Evolutionary conservation across 2,797 vertebrate genomes (phyloP), one percentile per base, ranked within the genome.

Genomic region (Pseudochirops cupreus): DNA sequence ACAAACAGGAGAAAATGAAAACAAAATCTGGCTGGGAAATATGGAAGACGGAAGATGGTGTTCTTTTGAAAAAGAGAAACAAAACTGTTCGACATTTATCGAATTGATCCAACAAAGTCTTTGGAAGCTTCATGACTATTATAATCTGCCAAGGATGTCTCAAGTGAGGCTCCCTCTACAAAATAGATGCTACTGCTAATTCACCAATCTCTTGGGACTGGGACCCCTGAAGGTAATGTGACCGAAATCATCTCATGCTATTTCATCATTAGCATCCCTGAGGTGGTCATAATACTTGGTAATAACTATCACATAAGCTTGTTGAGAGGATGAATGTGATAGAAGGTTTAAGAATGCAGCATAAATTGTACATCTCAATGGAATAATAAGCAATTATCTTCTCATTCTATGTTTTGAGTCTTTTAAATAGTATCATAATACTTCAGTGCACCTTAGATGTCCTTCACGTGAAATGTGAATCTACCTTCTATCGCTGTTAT

Each of bases 21-120:
- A 95, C 96, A 98, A 97, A 98, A 97, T 98, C 94, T 97, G 96
- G 62, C 91, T 89, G 4, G 33, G 54, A 94, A 97, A 94, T 95
- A 67, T 87, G 56, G 91, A 92, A 95, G 54, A 57, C 94, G 39
- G 91, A 96, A 62, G 89, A 95, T 95, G 91, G 96, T 55, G 97
- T 58, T 97, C 94, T 97, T 89, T 96, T 97, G 1, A 74, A 96
- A 92, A 95, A 91, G 93, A 3, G 91, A 95, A 91, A 29, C n/a
- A 82, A 87, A 95, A 91, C 29, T 90, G 52, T 92, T 96, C 91
- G 96, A 94, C 92, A 97, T 94, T 96, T 95, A 95, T 94, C 58
- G 91, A 91, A 96, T 46, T 93, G 91, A 96, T 94, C 92, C 62
- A 97, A 96, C 67, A 50, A 94, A 93, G 91, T 62, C 56, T 94